Evolutionary conservation across 1,140 invertebrate species (phyloP).

Genomic region (Mylabris phalerata): DNA sequence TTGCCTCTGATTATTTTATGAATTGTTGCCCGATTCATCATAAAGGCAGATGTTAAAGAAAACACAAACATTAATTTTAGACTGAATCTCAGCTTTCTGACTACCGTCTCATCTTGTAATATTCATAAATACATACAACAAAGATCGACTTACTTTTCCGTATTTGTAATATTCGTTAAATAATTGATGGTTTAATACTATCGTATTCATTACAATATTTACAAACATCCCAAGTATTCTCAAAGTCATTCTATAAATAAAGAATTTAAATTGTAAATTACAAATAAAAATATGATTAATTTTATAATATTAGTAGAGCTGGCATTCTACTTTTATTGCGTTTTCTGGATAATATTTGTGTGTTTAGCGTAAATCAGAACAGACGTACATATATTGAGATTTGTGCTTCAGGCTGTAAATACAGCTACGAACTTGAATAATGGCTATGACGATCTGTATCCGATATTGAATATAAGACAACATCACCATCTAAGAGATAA

Average conservation of each 20-base stretch:
- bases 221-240: neutral
- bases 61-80: too few relatives aligned
- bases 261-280: too few relatives aligned
- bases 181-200: neutral
- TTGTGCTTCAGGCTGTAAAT: conserved; percentile 16
- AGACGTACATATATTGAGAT: conserved; percentile 27
- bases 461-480: conserved; percentile 31
- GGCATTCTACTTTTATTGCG: neutral
- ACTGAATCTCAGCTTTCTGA: too few relatives aligned
- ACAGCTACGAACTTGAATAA: conserved; percentile 23
- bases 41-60: too few relatives aligned
- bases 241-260: neutral
- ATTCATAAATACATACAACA: too few relatives aligned
- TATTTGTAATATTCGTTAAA: too few relatives aligned
- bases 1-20: too few relatives aligned
- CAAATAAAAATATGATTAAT: too few relatives aligned
- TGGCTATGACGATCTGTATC: conserved; percentile 25
- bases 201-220: neutral
- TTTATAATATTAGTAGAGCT: neutral
- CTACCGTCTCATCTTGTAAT: too few relatives aligned
- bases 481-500: conserved; percentile 30
- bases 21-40: too few relatives aligned
- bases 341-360: neutral
- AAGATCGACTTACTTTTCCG: too few relatives aligned
- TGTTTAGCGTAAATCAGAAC: conserved; percentile 20